These are phyloP conservation scores for Hyles euphorbiae DNA, from an alignment of 1,140 invertebrate species.

Conservation along the genomic window DNA sequence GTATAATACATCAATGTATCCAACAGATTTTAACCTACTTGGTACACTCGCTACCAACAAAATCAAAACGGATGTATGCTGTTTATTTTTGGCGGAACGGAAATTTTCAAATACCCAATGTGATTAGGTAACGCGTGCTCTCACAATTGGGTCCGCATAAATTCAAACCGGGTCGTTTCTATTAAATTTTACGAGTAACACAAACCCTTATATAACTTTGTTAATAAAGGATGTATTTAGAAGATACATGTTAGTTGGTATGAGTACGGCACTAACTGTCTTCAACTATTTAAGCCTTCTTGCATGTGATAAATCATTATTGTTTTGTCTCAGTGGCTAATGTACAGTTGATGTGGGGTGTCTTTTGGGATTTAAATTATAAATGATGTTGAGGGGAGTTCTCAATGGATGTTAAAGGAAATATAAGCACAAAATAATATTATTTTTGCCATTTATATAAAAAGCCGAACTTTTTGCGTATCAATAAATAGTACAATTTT, in stretches of 20 bases:
- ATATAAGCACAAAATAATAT: no score
- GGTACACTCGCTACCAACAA: not conserved
- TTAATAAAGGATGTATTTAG: slow-evolving; percentile 62
- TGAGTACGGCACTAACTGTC: slow-evolving; percentile 15
- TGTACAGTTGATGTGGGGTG: no score
- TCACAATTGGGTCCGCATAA: slow-evolving; percentile 53
- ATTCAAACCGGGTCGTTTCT: slow-evolving; percentile 51
- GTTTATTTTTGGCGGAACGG: slow-evolving; percentile 16
- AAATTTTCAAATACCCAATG: slow-evolving; percentile 32
- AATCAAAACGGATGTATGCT: slow-evolving; percentile 16
- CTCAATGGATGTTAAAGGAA: no score
- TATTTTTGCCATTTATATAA: no score
- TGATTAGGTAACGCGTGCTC: slow-evolving; percentile 36
- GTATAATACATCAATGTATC: not conserved
- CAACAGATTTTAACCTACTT: not conserved
- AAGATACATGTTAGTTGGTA: slow-evolving; percentile 37
- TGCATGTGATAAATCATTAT: slow-evolving; percentile 6
- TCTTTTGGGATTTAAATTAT: no score
- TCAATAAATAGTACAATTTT: no score
- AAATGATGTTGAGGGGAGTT: no score
- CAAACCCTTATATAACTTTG: slow-evolving; percentile 62
- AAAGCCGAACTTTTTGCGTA: no score
- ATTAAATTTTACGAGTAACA: slow-evolving; percentile 70
- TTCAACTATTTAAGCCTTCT: slow-evolving; percentile 7
- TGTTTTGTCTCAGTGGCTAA: not conserved